phyloP scores from a whole-genome alignment of 2,888 invertebrate species.

The Mesoligia furuncula region DNA sequence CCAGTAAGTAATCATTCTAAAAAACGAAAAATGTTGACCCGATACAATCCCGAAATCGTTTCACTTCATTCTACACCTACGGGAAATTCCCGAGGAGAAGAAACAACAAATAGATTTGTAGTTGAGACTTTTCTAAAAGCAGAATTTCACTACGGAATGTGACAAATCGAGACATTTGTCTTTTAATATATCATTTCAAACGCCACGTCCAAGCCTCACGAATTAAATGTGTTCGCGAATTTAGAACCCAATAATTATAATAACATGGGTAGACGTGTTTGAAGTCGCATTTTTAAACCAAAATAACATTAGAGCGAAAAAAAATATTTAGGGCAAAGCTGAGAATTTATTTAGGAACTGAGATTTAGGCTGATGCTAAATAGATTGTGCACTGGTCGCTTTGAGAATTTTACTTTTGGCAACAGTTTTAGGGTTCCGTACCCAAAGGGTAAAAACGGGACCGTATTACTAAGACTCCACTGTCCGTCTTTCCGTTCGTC shows the following conservation, averaged over 20 bases:
- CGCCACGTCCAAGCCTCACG: constrained; percentile 8
- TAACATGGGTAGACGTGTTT: constrained; percentile 45
- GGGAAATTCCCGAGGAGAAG: constrained; percentile 3
- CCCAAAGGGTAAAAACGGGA: no score
- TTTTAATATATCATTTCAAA: neutral
- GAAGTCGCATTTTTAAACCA: constrained; percentile 44
- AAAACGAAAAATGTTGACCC: neutral
- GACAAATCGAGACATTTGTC: constrained; percentile 24
- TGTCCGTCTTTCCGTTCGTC: no score
- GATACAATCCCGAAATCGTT: constrained; percentile 4
- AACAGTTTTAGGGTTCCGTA: constrained; percentile 3
- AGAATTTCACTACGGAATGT: constrained; percentile 7
- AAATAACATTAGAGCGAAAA: constrained; percentile 45
- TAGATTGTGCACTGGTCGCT: constrained; percentile 40
- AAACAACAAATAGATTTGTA: constrained; percentile 29
- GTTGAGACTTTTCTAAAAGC: neutral
- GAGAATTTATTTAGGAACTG: constrained; percentile 48
- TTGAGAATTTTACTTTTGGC: constrained; percentile 12
- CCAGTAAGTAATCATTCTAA: neutral
- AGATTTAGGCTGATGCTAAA: constrained; percentile 48
- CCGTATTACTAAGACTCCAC: no score
- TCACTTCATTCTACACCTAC: constrained; percentile 11
- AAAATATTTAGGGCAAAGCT: constrained; percentile 51
- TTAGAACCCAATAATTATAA: constrained; percentile 49
- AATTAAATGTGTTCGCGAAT: constrained; percentile 44